Conservation (phyloP, 2,888 invertebrate genomes). For the Leistus spinibarbis region DNA sequence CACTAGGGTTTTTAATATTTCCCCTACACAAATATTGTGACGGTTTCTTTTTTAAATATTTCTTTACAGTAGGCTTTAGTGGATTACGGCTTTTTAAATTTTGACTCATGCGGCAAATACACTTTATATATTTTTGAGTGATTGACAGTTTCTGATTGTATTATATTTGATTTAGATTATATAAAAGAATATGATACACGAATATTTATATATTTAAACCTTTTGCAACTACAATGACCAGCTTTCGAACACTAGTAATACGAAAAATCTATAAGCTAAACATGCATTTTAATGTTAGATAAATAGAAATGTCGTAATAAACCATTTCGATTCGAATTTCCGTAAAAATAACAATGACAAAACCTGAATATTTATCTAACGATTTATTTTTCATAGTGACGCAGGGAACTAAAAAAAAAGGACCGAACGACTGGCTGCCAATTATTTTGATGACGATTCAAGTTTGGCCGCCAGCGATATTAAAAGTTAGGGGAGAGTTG, state of each 20-base stretch:
- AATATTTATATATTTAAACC: too few species aligned
- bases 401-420: background rate
- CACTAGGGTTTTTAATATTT: constrained; percentile 56
- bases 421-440: background rate
- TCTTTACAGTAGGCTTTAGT: constrained; percentile 33
- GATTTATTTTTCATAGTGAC: background rate
- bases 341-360: background rate
- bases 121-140: background rate
- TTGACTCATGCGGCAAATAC: constrained; percentile 12
- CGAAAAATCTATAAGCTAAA: too few species aligned
- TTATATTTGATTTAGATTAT: constrained; percentile 19
- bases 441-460: background rate
- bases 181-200: background rate
- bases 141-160: constrained; percentile 29
- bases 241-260: too few species aligned
- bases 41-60: constrained; percentile 34
- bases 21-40: constrained; percentile 23
- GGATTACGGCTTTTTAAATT: constrained; percentile 35
- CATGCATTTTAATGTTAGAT: background rate
- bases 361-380: too few species aligned
- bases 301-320: too few species aligned
- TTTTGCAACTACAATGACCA: too few species aligned
- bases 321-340: background rate
- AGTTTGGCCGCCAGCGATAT: background rate
- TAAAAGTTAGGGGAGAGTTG: background rate